Conservation (phyloP, 2,797 vertebrate species). For the Columba guinea region DNA sequence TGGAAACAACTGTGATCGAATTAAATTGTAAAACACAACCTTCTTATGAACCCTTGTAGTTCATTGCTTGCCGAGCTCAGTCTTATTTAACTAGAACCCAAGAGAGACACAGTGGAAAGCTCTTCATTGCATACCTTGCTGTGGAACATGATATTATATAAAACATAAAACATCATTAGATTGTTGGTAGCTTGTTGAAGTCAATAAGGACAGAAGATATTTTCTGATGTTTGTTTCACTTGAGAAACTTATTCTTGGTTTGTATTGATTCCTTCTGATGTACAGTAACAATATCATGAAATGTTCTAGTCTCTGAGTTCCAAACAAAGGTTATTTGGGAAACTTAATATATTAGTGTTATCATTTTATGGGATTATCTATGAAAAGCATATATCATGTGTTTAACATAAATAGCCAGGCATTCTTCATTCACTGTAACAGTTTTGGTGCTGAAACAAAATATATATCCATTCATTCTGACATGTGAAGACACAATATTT, state of each 20-base stretch:
- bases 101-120: conserved; percentile 21
- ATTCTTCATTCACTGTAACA: neutral
- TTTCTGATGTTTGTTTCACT: neutral
- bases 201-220: neutral
- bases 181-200: neutral
- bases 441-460: neutral
- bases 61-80: conserved; percentile 19
- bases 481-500: neutral
- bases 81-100: conserved; percentile 51
- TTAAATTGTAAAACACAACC: conserved; percentile 49
- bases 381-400: conserved; percentile 4
- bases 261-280: neutral
- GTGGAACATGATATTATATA: neutral
- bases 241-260: neutral
- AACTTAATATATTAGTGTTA: neutral
- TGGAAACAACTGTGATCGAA: neutral
- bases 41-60: conserved; percentile 64
- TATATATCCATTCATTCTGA: neutral
- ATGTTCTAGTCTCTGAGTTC: neutral
- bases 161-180: neutral
- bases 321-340: neutral
- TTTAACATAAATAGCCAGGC: neutral
- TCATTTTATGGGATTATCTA: neutral
- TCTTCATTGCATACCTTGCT: neutral
- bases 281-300: neutral